Base-by-base conservation (phyloP, 2,113 vertebrate species). In the Gambusia holbrooki region DNA sequence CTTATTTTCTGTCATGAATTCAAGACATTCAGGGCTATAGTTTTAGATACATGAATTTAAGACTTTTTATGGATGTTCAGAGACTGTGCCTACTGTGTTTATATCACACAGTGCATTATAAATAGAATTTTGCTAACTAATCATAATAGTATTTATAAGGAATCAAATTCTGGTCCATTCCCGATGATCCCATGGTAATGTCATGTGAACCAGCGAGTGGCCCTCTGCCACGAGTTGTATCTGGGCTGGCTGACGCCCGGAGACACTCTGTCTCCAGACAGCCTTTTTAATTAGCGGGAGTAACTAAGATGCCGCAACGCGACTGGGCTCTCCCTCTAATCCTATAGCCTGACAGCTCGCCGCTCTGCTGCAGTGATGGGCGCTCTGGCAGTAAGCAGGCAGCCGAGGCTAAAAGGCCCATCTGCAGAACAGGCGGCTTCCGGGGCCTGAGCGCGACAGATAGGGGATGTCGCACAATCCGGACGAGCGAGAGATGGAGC, bases 231-330 rank as follows among this genome's bases (percentile, higher is more conserved):
- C 37, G 70, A 63, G 70, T 76, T 73, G 74, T 67, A 80, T 77
- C 54, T 79, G 74, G 69, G 80, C 68, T 75, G 88, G 87, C 82
- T 69, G 85, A 89, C 66, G 88, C 86, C 85, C 69, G 42, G 81
- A 87, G 84, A 87, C 80, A 73, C 81, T 25, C 37, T 0, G 80
- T 87, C 86, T 88, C 77, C 81, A 86, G 79, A 74, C 82, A 66
- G 74, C 35, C 74, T 73, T 91, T 90, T 91, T 92, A 90, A 91
- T 93, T 89, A 90, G 85, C 68, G 84, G 40, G 73, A 89, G 83
- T 76, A 83, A 82, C 86, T 79, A 82, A 80, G 79, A 84, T 81
- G 77, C 81, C n/a, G 48, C 76, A 84, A 77, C 79, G 81, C 66
- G 76, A 87, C 80, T 60, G 6, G 66, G 70, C 76, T 62, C 45